phyloP scores from a whole-genome alignment of 2,888 invertebrate species.

The Philereme vetulata region DNA sequence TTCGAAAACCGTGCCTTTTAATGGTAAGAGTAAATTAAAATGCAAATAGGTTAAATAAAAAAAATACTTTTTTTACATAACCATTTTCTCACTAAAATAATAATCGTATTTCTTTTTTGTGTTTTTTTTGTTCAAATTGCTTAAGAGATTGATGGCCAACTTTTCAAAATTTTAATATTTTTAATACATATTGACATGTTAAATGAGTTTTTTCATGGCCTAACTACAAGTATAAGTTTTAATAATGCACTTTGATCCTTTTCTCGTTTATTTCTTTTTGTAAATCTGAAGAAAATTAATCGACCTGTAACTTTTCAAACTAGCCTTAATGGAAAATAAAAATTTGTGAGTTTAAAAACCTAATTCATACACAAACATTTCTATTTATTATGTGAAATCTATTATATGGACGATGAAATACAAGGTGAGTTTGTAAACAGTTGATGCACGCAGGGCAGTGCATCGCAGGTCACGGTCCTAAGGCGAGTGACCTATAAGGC shows the following conservation, averaged over 20 bases:
- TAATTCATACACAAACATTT: too few species aligned
- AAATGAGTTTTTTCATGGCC: conserved; percentile 1
- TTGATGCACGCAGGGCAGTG: too few species aligned
- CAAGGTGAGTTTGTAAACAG: too few species aligned
- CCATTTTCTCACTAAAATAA: background rate
- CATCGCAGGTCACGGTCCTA: too few species aligned
- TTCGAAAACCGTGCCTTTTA: conserved; percentile 25
- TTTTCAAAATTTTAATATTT: conserved; percentile 13
- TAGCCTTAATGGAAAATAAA: too few species aligned
- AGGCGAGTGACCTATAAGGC: too few species aligned
- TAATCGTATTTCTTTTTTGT: background rate
- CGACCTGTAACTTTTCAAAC: too few species aligned
- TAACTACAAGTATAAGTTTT: conserved; percentile 2
- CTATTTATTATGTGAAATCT: too few species aligned
- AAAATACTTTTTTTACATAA: background rate
- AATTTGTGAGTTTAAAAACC: too few species aligned
- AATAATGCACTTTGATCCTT: conserved; percentile 1
- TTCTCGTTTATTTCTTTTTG: too few species aligned
- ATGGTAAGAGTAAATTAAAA: conserved; percentile 12
- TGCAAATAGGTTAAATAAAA: background rate
- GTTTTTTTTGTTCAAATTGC: background rate
- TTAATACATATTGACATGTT: background rate
- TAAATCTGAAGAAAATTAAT: too few species aligned
- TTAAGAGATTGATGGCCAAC: conserved; percentile 11
- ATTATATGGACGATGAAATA: too few species aligned